Evolutionary conservation across 2,797 vertebrate genomes (phyloP), one percentile per base, ranked within the genome.

Genomic region (Malurus leucopterus): DNA sequence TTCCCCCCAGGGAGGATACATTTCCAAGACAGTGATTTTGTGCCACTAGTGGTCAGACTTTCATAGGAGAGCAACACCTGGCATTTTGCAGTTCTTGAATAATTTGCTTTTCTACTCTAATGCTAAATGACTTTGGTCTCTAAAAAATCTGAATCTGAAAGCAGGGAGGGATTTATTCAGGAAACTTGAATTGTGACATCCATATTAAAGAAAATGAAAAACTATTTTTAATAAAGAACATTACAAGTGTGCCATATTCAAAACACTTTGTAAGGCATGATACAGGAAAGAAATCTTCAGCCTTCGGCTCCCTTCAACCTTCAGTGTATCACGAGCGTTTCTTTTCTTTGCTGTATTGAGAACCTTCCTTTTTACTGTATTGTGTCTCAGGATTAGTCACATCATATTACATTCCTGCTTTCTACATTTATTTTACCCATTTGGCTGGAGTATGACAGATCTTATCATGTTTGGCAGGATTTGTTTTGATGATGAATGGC

Each of bases 341-440:
- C 47, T 90, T 90, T 90, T 59, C 59, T 41, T 70, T 74, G 30
- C 15, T 32, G 6, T 63, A 44, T 49, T 93, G 70, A 87, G 82
- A 92, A 75, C 24, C 55, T 49, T 65, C 24, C 8, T 72, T 91
- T 67, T 50, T 91, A 49, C 79, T 91, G 63, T 73, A 78, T 83
- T 80, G 34, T 73, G n/a, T 88, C 40, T 83, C 69, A 92, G 64
- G 78, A 92, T 94, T 96, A 94, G 85, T 93, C 91, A 94, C 50
- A 69, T 92, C 58, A 47, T 70, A 91, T 86, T 92, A 69, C 55
- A 89, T 93, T 96, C 75, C 85, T 86, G 27, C 23, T 58, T 95
- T 95, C 75, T 91, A 51, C 67, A 95, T 94, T 95, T 95, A 90
- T 93, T 95, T 94, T 80, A 93, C 71, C 67, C 93, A 47, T 96